Evolutionary conservation across 2,113 vertebrate genomes (phyloP), one percentile per base, ranked within the genome.

Genomic region (Gadus macrocephalus): DNA sequence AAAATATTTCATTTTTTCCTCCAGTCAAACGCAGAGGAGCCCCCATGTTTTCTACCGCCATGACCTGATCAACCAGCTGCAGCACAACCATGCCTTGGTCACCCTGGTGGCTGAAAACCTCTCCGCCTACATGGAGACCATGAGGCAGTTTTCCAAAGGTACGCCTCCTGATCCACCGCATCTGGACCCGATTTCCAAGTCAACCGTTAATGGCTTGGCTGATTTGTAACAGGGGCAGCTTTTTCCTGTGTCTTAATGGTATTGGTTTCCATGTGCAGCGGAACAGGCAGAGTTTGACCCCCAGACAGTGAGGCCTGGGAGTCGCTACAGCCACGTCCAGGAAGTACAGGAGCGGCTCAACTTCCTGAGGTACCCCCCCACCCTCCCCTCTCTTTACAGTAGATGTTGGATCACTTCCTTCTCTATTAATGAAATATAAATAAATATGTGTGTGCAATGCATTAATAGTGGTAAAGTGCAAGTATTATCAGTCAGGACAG

Each of bases 41-140:
- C 96, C 97, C 35, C 97, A 99, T 65, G 96, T 98, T 62, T 99
- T 98, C 91, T 99, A 99, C 83, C 96, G 97, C 53, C 97, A 99
- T 84, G 97, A 99, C 78, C 93, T 99, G 92, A 99, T 99, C 85
- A 99, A 99, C 93, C 97, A 99, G 85, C 93, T 99, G 77, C 97
- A 99, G 91, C 96, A 98, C 91, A 98, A 98, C 93, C 97, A 99
- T 66, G 95, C 97, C 69, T 92, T 99, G 67, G 97, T 99, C 86
- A 99, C 97, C 20, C 70, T 99, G 85, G 97, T 98, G 80, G 97
- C 97, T 75, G 97, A 98, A 91, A 99, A 98, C 85, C 95, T 99
- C 74, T 98, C 97, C 6, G 94, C 97, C 64, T 99, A 99, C 77
- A 98, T 99, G 97, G 97, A 99, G 85, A 97, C 94, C 79, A 98